A percentile compares a stretch with the other conserved stretches of the same genome.
phyloP scores from a whole-genome alignment of 2,888 invertebrate genomes.

The Eristalis intricaria region DNA sequence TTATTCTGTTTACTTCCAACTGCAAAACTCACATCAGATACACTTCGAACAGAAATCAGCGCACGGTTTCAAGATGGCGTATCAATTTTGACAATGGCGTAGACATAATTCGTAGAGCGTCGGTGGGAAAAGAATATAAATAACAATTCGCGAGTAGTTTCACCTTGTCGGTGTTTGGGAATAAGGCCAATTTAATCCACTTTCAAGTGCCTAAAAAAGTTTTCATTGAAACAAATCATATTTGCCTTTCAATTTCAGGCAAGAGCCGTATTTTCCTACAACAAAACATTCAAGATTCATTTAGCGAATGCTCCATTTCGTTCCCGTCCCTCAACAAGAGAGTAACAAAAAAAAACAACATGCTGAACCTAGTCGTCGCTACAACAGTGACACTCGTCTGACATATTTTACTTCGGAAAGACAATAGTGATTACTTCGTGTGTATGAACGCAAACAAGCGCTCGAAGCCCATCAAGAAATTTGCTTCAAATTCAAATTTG shows the following conservation, averaged over 20 bases:
- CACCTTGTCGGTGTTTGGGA: neutral
- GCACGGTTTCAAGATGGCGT: slow-evolving; percentile 49
- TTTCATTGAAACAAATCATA: neutral
- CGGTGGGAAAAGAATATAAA: slow-evolving; percentile 28
- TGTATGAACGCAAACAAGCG: slow-evolving; percentile 15
- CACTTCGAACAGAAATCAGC: slow-evolving; percentile 12
- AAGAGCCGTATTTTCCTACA: neutral
- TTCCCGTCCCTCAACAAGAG: neutral
- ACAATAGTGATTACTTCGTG: slow-evolving; percentile 9
- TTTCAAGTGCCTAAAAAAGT: neutral
- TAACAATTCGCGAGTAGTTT: slow-evolving; percentile 4
- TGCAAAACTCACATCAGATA: neutral
- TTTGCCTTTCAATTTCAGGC: neutral
- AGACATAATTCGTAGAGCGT: slow-evolving; percentile 32
- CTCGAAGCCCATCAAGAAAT: neutral
- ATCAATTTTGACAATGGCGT: slow-evolving; percentile 47
- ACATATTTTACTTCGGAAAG: neutral
- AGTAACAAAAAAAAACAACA: slow-evolving; percentile 12
- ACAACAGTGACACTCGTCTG: slow-evolving; percentile 10
- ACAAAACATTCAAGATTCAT: slow-evolving; percentile 20
- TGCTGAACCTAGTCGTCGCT: slow-evolving; percentile 9
- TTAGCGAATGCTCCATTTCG: slow-evolving; percentile 17
- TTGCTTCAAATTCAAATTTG: neutral
- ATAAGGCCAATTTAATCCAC: neutral
- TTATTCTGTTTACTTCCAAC: neutral